Evolutionary conservation across 2,113 vertebrate genomes (phyloP), one percentile per base, ranked within the genome.

Genomic region (Lota lota): DNA sequence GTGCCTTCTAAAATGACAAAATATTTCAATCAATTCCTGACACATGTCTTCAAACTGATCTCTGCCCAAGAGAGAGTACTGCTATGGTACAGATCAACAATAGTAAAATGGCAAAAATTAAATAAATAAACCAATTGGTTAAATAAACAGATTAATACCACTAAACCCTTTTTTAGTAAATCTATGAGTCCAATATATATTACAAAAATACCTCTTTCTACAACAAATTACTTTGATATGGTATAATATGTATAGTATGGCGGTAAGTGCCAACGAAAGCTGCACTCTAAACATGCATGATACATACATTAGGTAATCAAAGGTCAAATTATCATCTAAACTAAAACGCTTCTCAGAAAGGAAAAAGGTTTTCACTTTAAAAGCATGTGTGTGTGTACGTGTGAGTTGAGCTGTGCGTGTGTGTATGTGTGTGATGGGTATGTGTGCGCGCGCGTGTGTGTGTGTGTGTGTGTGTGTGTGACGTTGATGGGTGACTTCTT

Each of bases 271-370:
- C 84, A 74, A 82, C 87, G 84, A 89, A 89, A 91, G 89, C 88
- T 88, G 88, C 88, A 89, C 80, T 88, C 79, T 91, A 92, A 84
- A 78, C 92, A 93, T 93, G 92, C 92, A 91, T 59, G 73, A 68
- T 86, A 87, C 61, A 69, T 76, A 76, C 81, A 53, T 74, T 82
- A 86, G 77, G 84, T 82, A 85, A 83, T 85, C 74, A 80, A 85
- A 78, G 79, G 59, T 69, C 79, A 80, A 77, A 84, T 88, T 78
- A 79, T 80, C 83, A 77, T 92, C 89, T 93, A 91, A 91, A 88
- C 74, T 80, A 77, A 79, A 88, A 70, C 67, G 80, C 84, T 88
- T 91, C 88, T 76, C 85, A 63, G 79, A 92, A 92, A 93, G 84
- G 51, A 78, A 12, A 81, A 81, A 66, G 70, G 78, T 81, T 8